Evolutionary conservation across 2,888 invertebrate species (phyloP).

Genomic region (Endotricha flammealis): DNA sequence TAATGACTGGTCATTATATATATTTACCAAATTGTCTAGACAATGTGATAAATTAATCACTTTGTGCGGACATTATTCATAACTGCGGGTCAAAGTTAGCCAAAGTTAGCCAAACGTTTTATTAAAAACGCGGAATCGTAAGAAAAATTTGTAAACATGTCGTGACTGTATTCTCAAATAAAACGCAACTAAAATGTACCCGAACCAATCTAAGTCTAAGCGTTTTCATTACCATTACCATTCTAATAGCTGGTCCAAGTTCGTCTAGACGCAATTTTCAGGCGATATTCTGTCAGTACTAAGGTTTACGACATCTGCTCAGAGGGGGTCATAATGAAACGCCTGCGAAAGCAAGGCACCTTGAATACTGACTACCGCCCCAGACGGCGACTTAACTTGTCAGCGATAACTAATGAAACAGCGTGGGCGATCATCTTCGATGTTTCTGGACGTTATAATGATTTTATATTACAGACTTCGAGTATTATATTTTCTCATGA

Average conservation of each 20-base stretch:
- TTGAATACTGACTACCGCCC: conserved; percentile 65
- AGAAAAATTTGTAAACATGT: too few relatives aligned
- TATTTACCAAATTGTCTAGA: too few relatives aligned
- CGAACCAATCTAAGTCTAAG: conserved; percentile 5
- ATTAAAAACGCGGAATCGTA: too few relatives aligned
- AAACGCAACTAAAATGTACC: conserved; percentile 1
- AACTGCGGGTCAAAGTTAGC: too few relatives aligned
- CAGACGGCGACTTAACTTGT: conserved; percentile 61
- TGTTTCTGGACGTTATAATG: too few relatives aligned
- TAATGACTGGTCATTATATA: too few relatives aligned
- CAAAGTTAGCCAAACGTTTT: too few relatives aligned
- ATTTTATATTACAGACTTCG: too few relatives aligned
- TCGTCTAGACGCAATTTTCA: conserved; percentile 28
- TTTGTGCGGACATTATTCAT: too few relatives aligned
- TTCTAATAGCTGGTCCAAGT: background rate
- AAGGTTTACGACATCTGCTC: conserved; percentile 31
- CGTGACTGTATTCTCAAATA: too few relatives aligned
- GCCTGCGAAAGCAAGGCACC: conserved; percentile 52
- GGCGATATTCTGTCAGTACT: conserved; percentile 28
- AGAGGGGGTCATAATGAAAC: conserved; percentile 47
- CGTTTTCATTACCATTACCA: conserved; percentile 6
- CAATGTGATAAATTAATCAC: too few relatives aligned
- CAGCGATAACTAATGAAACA: conserved; percentile 62
- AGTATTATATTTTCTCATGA: too few relatives aligned
- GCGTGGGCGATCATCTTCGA: conserved; percentile 47